A percentile compares a stretch with the other conserved stretches of the same genome.
Evolutionary conservation across 2,113 vertebrate genomes (phyloP).

Genomic region (Mormyrus lacerda): DNA sequence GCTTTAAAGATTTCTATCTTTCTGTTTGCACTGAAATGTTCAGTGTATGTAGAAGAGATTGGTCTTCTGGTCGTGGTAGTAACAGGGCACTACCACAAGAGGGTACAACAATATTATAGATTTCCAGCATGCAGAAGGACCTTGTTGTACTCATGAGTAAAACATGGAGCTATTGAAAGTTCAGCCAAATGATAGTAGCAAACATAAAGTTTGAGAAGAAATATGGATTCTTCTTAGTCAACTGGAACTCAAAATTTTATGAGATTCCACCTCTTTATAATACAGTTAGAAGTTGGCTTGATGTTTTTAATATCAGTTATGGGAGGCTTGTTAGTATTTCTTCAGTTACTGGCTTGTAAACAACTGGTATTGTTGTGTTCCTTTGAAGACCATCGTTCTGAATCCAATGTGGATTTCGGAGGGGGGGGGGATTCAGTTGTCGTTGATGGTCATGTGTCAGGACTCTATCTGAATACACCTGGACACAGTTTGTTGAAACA

Average conservation of each 20-base stretch:
- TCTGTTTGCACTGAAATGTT: not conserved
- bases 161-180: not conserved
- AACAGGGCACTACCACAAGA: not conserved
- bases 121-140: not conserved
- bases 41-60: not conserved
- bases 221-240: not conserved
- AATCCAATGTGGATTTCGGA: not conserved
- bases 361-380: not conserved
- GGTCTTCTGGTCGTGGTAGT: not conserved
- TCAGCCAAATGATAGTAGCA: not conserved
- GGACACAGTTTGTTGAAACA: slow-evolving; percentile 10
- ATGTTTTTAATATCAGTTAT: not conserved
- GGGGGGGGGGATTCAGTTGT: not conserved
- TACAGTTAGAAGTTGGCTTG: not conserved
- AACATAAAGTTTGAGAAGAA: not conserved
- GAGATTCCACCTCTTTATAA: not conserved
- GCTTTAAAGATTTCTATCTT: not conserved
- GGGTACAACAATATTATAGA: not conserved
- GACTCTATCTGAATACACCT: not conserved
- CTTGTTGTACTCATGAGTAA: not conserved
- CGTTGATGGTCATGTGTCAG: not conserved
- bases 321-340: not conserved
- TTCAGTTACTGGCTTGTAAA: not conserved
- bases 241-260: not conserved
- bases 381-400: not conserved